Conservation (phyloP, 2,797 vertebrate species). For the Amblyraja radiata region DNA sequence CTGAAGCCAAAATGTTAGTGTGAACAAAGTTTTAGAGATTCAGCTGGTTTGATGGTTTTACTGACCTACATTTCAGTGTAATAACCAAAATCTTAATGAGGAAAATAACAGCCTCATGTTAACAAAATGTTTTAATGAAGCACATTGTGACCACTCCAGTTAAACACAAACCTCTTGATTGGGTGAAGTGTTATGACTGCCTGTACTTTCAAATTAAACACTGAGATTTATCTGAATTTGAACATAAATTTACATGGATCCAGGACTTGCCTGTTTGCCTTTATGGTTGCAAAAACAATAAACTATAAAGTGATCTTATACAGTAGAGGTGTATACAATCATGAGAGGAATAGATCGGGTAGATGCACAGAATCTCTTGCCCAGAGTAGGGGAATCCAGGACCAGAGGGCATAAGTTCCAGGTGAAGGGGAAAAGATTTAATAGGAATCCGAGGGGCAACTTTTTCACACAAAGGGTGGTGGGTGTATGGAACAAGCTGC, state of each 20-base stretch:
- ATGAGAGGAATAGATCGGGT: too few species aligned
- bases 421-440: too few species aligned
- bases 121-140: background rate
- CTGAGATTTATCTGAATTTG: background rate
- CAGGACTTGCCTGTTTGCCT: background rate
- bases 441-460: too few species aligned
- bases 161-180: background rate
- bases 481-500: too few species aligned
- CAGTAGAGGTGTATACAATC: too few species aligned
- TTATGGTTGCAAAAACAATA: background rate
- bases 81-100: background rate
- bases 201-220: background rate
- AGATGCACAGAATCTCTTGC: too few species aligned
- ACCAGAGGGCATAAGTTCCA: too few species aligned
- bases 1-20: background rate
- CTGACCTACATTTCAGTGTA: background rate
- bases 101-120: background rate
- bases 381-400: too few species aligned
- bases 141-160: background rate
- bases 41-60: background rate
- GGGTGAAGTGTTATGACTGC: background rate
- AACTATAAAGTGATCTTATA: background rate
- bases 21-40: background rate
- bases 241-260: background rate
- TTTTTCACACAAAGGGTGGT: too few species aligned